Base-by-base conservation (phyloP, 1,140 invertebrate genomes). In the Polypedilum vanderplanki region DNA sequence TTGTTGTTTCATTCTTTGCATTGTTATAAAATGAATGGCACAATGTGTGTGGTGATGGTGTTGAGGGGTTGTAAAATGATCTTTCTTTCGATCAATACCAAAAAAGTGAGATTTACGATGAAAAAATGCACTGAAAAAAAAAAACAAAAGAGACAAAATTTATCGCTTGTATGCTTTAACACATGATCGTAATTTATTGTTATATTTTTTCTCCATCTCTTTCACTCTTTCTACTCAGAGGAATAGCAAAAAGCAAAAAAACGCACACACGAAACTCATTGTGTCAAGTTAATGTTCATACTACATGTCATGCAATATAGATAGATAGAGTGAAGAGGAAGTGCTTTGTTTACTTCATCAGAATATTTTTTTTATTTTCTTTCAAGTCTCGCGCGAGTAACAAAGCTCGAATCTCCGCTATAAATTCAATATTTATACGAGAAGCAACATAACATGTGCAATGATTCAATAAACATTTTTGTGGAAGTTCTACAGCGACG, bases 311-410 rank as follows among this genome's bases (percentile, higher is more conserved):
- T 57, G 46, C n/a, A 33, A 33, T 33, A 33, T 33, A n/a, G n/a
- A 57, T 57, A 15, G 4, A 57, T 15, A 57, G 46, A 57, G n/a
- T n/a, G n/a, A 57, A 57, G 46, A 57, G 46, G 46, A 57, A 57
- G 46, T 57, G 46, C 46, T 57, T 57, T 57, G 46, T 57, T 57
- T 57, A 57, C 46, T 57, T 57, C 46, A 57, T 57, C 46, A 57
- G n/a, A 46, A 15, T 57, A n/a, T 12, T 57, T 57, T n/a, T 57
- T 57, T 57, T 15, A n/a, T 12, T 57, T 15, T 57, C 46, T 57
- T 57, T 57, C 46, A 57, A 57, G 46, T 57, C 46, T 12, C n/a
- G 46, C 10, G 46, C 46, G n/a, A 12, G n/a, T 15, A n/a, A n/a
- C 46, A 57, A 12, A 57, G 12, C 12, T 57, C n/a, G 9, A 57